phyloP scores from a whole-genome alignment of 2,888 invertebrate genomes.

The Frankliniella fusca region DNA sequence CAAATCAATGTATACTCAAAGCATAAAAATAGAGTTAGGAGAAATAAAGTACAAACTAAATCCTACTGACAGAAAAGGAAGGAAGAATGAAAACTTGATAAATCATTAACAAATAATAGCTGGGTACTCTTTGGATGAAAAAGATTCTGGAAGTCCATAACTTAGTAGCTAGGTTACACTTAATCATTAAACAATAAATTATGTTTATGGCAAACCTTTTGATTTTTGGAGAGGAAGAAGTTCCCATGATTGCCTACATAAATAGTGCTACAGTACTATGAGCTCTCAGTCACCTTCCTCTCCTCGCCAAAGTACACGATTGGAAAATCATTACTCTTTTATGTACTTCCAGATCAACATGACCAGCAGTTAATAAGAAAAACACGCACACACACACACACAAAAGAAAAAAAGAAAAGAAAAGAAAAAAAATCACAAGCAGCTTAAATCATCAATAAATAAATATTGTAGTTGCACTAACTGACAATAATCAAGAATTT shows the following conservation, averaged over 20 bases:
- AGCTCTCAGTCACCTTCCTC: conserved; percentile 19
- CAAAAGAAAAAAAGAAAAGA: no score
- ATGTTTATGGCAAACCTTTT: conserved; percentile 14
- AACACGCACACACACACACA: no score
- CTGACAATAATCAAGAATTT: conserved; percentile 13
- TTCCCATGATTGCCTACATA: neutral
- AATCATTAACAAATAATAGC: conserved; percentile 23
- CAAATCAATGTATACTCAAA: neutral
- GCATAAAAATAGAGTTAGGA: neutral
- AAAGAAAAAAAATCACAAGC: neutral
- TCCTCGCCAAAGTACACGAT: neutral
- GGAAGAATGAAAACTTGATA: conserved; percentile 23
- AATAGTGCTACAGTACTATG: neutral
- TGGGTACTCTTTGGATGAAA: conserved; percentile 20
- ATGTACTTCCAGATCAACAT: conserved; percentile 14
- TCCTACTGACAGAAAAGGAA: conserved; percentile 22
- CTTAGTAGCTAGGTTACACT: conserved; percentile 23
- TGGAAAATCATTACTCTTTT: neutral
- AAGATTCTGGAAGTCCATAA: conserved; percentile 20
- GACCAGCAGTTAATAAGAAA: neutral
- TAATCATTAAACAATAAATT: conserved; percentile 11
- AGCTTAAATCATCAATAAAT: conserved; percentile 18
- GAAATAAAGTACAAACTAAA: conserved; percentile 5
- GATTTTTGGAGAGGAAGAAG: conserved; percentile 22
- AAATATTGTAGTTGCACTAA: conserved; percentile 15